Percentiles rank a stretch among this genome's conserved stretches.
These are phyloP conservation scores for Hyppa rectilinea DNA, from an alignment of 2,888 invertebrate species.

Conservation along the genomic window DNA sequence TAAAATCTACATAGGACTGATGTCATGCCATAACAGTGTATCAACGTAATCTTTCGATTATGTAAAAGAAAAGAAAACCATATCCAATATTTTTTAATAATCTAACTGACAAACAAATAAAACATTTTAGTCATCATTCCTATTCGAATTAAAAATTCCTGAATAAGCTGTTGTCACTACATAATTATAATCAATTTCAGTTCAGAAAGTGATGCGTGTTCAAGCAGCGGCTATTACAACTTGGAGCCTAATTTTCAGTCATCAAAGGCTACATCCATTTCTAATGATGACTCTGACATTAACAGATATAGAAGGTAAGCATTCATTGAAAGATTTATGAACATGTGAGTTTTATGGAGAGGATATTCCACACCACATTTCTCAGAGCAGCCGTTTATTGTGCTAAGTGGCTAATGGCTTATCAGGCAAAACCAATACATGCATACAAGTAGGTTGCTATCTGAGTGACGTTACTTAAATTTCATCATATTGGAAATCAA, in stretches of 20 bases:
- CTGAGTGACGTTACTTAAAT: not conserved
- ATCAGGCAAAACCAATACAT: not conserved
- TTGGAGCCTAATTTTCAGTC: constrained; percentile 71
- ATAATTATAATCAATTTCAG: constrained; percentile 61
- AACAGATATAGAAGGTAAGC: constrained; percentile 70
- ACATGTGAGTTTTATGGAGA: not conserved
- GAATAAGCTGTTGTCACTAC: not conserved
- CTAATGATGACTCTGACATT: constrained; percentile 70
- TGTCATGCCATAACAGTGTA: too few relatives aligned
- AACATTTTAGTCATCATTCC: too few relatives aligned
- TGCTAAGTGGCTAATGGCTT: not conserved
- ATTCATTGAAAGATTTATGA: not conserved
- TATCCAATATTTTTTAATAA: too few relatives aligned
- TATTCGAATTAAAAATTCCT: too few relatives aligned
- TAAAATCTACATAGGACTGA: too few relatives aligned
- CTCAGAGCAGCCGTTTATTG: not conserved
- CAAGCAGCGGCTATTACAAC: constrained; percentile 76
- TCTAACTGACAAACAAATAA: too few relatives aligned
- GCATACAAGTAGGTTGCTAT: too few relatives aligned
- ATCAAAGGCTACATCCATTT: constrained; percentile 76
- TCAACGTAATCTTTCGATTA: too few relatives aligned
- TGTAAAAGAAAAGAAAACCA: too few relatives aligned
- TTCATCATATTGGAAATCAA: not conserved
- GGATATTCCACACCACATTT: not conserved
- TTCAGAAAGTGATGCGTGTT: constrained; percentile 75